Conservation (phyloP, 2,113 vertebrate species). For the Mesitornis unicolor region DNA sequence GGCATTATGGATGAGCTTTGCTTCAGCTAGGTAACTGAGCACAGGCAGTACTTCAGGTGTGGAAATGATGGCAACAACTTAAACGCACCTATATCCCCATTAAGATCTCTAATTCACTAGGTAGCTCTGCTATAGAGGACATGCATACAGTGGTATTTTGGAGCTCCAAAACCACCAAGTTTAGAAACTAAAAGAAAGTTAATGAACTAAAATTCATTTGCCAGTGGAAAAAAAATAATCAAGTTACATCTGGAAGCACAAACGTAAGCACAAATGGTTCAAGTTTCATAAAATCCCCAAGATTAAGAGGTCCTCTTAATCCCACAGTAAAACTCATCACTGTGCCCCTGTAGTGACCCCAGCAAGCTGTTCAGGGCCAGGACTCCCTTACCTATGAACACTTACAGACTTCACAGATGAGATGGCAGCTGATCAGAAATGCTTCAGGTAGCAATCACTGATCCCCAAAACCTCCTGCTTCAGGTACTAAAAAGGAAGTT, state of each 20-base stretch:
- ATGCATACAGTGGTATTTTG: fast-evolving
- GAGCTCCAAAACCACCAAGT: not conserved
- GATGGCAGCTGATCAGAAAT: not conserved
- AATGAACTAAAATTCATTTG: not conserved
- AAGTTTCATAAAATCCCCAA: not conserved
- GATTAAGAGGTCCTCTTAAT: not conserved
- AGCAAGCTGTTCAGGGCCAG: no score
- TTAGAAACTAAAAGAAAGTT: not conserved
- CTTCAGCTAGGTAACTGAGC: not conserved
- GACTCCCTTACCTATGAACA: not conserved
- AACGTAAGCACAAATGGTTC: not conserved
- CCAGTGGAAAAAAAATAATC: not conserved
- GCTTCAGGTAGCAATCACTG: not conserved
- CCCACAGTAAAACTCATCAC: not conserved
- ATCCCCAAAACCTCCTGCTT: not conserved
- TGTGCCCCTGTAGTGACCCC: fast-evolving
- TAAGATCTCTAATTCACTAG: not conserved
- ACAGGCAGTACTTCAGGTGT: not conserved
- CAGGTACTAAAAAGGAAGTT: not conserved
- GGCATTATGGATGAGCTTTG: not conserved
- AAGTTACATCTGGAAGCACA: not conserved
- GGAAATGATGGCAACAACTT: not conserved
- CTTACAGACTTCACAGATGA: not conserved
- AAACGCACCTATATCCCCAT: not conserved
- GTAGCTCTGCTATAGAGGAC: not conserved